Base-by-base conservation (phyloP, 2,888 invertebrate species). In the Leptinotarsa haldemani region DNA sequence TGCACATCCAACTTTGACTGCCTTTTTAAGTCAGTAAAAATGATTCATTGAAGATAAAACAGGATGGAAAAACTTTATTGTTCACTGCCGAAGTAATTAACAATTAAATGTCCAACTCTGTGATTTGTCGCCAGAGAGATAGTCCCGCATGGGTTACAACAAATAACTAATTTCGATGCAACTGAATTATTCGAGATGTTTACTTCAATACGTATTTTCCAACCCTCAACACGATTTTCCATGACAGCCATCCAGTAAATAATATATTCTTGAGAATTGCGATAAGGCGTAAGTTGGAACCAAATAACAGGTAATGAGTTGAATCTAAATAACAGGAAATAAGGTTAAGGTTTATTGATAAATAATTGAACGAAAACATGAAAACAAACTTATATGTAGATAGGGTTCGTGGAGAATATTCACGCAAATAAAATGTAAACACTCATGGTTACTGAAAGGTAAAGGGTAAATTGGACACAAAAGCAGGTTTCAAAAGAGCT, bases 351-450 rank as follows among this genome's bases (percentile, higher is more conserved):
- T 13, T 53, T 58, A 66, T 66, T 71, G 53, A 68, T 50, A 52
- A 72, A 68, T 50, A 52, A 72, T 72, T n/a, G n/a, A 46, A 72
- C 56, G 9, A 15, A 47, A 50, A 61, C 71, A 71, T 63, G 40
- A 71, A 71, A 71, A 70, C 52, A 70, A 65, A 64, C 7, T 65
- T 22, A 47, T 61, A n/a, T 9, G n/a, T 40, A 16, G 25, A 30
- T n/a, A 61, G 25, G 30, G 15, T 15, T 30, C 15, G 16, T 12
- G 30, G 61, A 25, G n/a, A 61, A 61, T n/a, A 30, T 25, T 56
- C 4, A 15, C 2, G 12, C 15, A 40, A 40, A 40, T 30, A 7
- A 7, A 30, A 30, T 30, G 30, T 30, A 7, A 30, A 30, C 30
- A 30, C 12, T 40, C 40, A 40, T 40, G 9, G 9, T 9, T 9